Evolutionary conservation across 2,797 vertebrate genomes (phyloP).

Genomic region (Bovichtus variegatus): DNA sequence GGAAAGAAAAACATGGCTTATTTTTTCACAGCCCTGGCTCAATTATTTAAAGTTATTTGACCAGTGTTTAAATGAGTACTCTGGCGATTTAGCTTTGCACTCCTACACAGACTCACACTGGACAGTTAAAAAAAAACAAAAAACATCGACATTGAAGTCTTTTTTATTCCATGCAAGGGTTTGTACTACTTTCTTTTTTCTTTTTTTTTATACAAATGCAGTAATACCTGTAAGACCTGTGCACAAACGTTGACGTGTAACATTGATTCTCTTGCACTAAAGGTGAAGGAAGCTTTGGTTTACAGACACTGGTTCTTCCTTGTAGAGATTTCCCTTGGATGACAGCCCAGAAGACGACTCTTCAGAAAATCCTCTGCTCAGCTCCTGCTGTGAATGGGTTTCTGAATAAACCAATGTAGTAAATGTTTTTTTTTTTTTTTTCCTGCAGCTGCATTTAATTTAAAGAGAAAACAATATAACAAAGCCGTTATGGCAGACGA

Average conservation of each 20-base stretch:
- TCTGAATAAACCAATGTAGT: conserved; percentile 17
- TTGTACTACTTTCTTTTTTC: fast-evolving
- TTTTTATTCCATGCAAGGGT: background rate
- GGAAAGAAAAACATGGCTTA: background rate
- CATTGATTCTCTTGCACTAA: background rate
- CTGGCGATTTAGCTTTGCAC: background rate
- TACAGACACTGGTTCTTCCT: background rate
- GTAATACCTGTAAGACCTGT: too few species aligned
- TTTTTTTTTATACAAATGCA: too few species aligned
- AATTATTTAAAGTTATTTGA: background rate
- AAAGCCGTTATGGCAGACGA: conserved; percentile 23
- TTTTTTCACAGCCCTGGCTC: background rate
- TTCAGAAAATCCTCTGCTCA: conserved; percentile 5
- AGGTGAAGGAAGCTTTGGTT: background rate
- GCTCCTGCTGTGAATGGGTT: background rate
- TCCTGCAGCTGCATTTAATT: conserved; percentile 31
- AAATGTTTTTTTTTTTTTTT: background rate
- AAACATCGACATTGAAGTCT: too few species aligned
- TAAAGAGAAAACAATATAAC: conserved; percentile 19
- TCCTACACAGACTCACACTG: too few species aligned
- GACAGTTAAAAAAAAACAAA: too few species aligned
- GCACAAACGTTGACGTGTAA: too few species aligned
- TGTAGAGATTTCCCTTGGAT: conserved; percentile 9
- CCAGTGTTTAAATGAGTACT: background rate
- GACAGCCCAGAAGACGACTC: conserved; percentile 20